Evolutionary conservation across 2,113 vertebrate species (phyloP).

Genomic region (Nothobranchius kuhntae): DNA sequence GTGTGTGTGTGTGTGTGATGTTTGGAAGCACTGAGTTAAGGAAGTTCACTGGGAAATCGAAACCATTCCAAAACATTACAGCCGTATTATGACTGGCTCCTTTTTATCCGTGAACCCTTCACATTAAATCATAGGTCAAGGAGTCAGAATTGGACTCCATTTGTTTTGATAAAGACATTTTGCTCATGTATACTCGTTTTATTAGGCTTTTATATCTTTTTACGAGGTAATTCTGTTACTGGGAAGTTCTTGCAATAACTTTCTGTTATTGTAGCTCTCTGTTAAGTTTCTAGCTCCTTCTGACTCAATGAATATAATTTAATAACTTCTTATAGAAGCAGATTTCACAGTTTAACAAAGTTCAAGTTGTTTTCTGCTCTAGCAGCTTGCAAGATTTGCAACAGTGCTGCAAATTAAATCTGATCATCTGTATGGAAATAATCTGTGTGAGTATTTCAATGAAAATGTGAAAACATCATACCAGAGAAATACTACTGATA

Average conservation of each 20-base stretch:
- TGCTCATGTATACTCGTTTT: not conserved
- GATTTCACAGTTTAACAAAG: not conserved
- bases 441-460: not conserved
- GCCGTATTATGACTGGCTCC: constrained; percentile 63
- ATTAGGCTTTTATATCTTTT: too few relatives aligned
- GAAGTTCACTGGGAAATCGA: constrained; percentile 61
- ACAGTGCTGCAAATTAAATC: not conserved
- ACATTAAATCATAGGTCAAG: constrained; percentile 37
- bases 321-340: not conserved
- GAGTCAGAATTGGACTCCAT: constrained; percentile 16
- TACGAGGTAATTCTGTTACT: too few relatives aligned
- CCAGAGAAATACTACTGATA: too few relatives aligned
- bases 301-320: not conserved
- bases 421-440: not conserved
- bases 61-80: constrained; percentile 68
- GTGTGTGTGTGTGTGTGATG: not conserved
- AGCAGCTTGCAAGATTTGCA: not conserved
- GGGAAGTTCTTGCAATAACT: not conserved
- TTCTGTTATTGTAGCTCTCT: not conserved
- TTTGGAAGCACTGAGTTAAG: constrained; percentile 33
- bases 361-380: not conserved
- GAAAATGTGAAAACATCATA: not conserved
- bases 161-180: not conserved
- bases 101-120: constrained; percentile 33
- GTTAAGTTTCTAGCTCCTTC: not conserved